These are phyloP conservation scores for Belgica antarctica DNA, from an alignment of 2,888 invertebrate genomes.

Conservation along the genomic window DNA sequence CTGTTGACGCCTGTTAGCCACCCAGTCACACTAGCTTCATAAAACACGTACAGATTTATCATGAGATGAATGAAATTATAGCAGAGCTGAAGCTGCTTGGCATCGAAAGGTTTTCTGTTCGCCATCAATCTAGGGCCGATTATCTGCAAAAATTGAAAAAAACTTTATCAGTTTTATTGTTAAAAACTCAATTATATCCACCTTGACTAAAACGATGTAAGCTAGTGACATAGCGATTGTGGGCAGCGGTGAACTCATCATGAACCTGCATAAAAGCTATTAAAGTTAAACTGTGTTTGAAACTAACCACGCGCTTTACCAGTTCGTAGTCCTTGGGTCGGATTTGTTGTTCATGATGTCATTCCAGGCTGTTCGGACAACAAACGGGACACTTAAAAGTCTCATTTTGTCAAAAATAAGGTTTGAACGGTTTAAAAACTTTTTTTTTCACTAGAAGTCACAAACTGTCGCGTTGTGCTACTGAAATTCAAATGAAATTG, in stretches of 20 bases:
- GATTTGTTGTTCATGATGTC: conserved; percentile 71
- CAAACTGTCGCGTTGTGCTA: too few species aligned
- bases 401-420: too few species aligned
- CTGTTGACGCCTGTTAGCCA: conserved; percentile 68
- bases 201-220: conserved; percentile 56
- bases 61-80: conserved; percentile 52
- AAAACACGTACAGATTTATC: conserved; percentile 70
- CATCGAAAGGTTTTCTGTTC: conserved; percentile 27
- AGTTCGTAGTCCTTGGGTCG: conserved; percentile 69
- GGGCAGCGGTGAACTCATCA: conserved; percentile 72
- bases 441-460: too few species aligned
- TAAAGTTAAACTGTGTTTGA: too few species aligned
- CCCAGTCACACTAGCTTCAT: conserved; percentile 59
- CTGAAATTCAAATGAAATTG: too few species aligned
- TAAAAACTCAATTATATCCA: background rate
- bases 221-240: conserved; percentile 65
- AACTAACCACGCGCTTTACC: too few species aligned
- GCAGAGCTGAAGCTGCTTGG: conserved; percentile 26
- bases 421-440: too few species aligned
- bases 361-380: background rate
- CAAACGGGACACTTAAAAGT: background rate
- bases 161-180: background rate
- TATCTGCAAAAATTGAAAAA: background rate
- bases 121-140: conserved; percentile 32
- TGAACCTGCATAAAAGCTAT: too few species aligned